These are phyloP conservation scores for Pygoscelis adeliae DNA, from an alignment of 2,113 vertebrate genomes.

Conservation along the genomic window DNA sequence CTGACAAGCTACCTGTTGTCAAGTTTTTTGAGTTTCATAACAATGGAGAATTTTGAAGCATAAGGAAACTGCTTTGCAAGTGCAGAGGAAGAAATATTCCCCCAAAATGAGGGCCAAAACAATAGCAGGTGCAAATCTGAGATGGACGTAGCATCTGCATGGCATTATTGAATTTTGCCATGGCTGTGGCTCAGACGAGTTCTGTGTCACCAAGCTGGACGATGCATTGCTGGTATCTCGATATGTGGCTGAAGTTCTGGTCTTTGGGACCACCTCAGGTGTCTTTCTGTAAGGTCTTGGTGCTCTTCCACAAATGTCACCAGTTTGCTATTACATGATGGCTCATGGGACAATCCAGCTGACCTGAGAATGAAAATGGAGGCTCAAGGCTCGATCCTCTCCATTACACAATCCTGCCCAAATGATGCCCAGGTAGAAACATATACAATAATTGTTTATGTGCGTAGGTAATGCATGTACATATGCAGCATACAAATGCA, in stretches of 20 bases:
- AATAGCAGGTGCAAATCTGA: not conserved
- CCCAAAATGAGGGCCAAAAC: not conserved
- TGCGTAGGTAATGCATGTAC: not conserved
- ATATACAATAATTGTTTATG: fast-evolving
- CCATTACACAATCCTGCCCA: not conserved
- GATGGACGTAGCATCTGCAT: not conserved
- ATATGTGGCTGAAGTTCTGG: not conserved
- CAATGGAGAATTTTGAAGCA: not conserved
- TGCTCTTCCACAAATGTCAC: not conserved
- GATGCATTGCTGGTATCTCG: fast-evolving
- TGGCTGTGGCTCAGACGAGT: not conserved
- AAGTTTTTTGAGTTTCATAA: not conserved
- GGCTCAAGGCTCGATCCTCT: fast-evolving
- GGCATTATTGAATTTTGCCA: not conserved
- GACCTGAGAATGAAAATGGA: not conserved
- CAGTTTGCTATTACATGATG: not conserved
- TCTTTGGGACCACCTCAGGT: not conserved
- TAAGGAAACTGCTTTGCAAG: not conserved
- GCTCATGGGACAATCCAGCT: not conserved
- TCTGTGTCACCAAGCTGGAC: not conserved
- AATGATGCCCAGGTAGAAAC: not conserved
- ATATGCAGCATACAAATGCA: not conserved
- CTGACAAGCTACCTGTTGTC: not conserved
- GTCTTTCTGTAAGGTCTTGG: not conserved
- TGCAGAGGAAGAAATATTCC: not conserved